Evolutionary conservation across 2,797 vertebrate genomes (phyloP).

Genomic region (Hafferia zeledoni): DNA sequence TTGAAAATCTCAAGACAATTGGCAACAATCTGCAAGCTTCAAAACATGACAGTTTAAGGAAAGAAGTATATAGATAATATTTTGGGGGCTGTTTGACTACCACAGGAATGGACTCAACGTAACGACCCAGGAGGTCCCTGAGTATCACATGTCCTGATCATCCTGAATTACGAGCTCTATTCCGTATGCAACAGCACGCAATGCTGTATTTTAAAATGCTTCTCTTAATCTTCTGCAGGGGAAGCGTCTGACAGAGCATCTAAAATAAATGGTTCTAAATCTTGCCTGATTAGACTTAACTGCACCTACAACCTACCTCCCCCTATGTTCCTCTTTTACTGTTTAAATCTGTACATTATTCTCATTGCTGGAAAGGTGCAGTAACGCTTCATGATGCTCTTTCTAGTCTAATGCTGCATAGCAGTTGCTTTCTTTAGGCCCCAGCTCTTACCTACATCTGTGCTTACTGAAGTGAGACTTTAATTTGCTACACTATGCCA

Average conservation of each 20-base stretch:
- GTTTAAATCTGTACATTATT: slow-evolving; percentile 2
- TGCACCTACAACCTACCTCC: not conserved
- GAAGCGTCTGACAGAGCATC: not conserved
- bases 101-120: not conserved
- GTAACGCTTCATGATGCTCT: slow-evolving; percentile 1
- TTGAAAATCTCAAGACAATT: not conserved
- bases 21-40: not conserved
- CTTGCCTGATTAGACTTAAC: slow-evolving; percentile 33
- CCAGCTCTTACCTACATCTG: slow-evolving; percentile 76
- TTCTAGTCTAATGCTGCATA: slow-evolving; percentile 28
- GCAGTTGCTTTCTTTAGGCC: slow-evolving; percentile 61
- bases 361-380: not conserved
- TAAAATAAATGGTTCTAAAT: slow-evolving; percentile 40
- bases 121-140: not conserved
- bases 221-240: not conserved
- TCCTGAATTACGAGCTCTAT: slow-evolving; percentile 27
- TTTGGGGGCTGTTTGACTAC: not conserved
- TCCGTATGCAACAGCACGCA: slow-evolving; percentile 16
- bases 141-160: not conserved
- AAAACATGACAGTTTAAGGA: not conserved
- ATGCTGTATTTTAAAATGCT: slow-evolving; percentile 19
- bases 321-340: not conserved
- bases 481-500: slow-evolving; percentile 85
- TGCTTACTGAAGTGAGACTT: slow-evolving; percentile 84
- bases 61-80: not conserved